Base-by-base conservation (phyloP, 2,888 invertebrate species). In the Stenichneumon culpator region DNA sequence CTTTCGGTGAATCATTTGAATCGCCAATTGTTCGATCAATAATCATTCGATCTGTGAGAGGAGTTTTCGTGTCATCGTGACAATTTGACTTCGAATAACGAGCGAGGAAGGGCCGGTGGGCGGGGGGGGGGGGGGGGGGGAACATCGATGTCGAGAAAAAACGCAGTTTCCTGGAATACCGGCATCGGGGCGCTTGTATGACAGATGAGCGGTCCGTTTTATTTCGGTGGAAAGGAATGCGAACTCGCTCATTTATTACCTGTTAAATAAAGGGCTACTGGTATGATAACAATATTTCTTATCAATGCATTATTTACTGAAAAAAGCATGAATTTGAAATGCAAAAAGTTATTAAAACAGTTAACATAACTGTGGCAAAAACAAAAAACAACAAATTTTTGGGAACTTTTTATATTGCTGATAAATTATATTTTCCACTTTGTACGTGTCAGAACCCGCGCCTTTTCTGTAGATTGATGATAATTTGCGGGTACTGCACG, bases 401-500 rank as follows among this genome's bases (percentile, higher is more conserved):
- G 16, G 52, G 1, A 52, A 52, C 11, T 25, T 25, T 57, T 57
- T 57, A 25, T 25, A 11, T 25, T 25, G 1, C 4, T n/a, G 60
- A 63, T 63, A 63, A 28, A 6, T 28, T 16, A 32, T 63, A n/a
- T 14, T 32, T 32, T 32, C 14, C 25, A 28, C 2, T 57, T 22
- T 14, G 36, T 32, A 36, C 28, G 7, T 57, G 52, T n/a, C 50
- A 11, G 19, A 32, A 6, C 52, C n/a, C 52, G 70, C 52, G 22
- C 28, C 36, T 72, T 39, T 6, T 14, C 2, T 36, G 25, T 19
- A 5, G 25, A 9, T 22, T 28, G 32, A 47, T 63, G 16, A 63
- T n/a, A 28, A 63, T n/a, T 60, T 16, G n/a, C 3, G 50, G 54
- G 67, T 63, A 73, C 79, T 68, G 79, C 44, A 25, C 5, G 57